Percentiles rank a stretch among this genome's conserved stretches.
phyloP scores from a whole-genome alignment of 2,888 invertebrate species.

The Pollenia amentaria region DNA sequence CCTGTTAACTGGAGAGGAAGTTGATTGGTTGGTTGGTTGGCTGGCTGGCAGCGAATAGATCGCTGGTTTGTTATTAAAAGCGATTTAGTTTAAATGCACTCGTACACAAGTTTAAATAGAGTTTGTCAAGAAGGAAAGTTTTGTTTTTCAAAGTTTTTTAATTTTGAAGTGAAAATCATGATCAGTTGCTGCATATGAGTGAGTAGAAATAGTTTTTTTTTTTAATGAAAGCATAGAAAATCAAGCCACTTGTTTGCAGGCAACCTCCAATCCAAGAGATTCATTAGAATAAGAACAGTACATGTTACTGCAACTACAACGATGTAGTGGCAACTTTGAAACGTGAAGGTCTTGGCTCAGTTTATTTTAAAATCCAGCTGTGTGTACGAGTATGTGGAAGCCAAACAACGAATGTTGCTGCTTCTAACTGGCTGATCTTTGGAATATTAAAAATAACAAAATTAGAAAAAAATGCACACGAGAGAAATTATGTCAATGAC shows the following conservation, averaged over 20 bases:
- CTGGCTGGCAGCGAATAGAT: slow-evolving; percentile 6
- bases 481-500: slow-evolving; percentile 74
- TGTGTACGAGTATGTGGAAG: not conserved
- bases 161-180: slow-evolving; percentile 67
- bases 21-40: not conserved
- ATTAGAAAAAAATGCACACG: slow-evolving; percentile 46
- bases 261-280: slow-evolving; percentile 43
- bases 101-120: slow-evolving; percentile 38
- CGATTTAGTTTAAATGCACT: slow-evolving; percentile 39
- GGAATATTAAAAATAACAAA: slow-evolving; percentile 38
- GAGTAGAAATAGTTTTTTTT: not conserved
- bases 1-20: slow-evolving; percentile 56
- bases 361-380: slow-evolving; percentile 63
- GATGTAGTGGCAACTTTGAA: slow-evolving; percentile 62
- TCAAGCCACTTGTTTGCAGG: not conserved
- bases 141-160: slow-evolving; percentile 1
- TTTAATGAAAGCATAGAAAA: slow-evolving; percentile 12
- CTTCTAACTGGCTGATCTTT: slow-evolving; percentile 36
- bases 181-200: slow-evolving; percentile 36
- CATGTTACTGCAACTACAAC: slow-evolving; percentile 41
- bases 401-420: slow-evolving; percentile 30
- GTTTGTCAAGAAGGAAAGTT: slow-evolving; percentile 47
- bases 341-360: slow-evolving; percentile 76
- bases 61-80: slow-evolving; percentile 36
- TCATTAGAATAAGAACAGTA: slow-evolving; percentile 74